A percentile compares a stretch with the other conserved stretches of the same genome.
Evolutionary conservation across 2,888 invertebrate genomes (phyloP).

Genomic region (Apamea epomidion): DNA sequence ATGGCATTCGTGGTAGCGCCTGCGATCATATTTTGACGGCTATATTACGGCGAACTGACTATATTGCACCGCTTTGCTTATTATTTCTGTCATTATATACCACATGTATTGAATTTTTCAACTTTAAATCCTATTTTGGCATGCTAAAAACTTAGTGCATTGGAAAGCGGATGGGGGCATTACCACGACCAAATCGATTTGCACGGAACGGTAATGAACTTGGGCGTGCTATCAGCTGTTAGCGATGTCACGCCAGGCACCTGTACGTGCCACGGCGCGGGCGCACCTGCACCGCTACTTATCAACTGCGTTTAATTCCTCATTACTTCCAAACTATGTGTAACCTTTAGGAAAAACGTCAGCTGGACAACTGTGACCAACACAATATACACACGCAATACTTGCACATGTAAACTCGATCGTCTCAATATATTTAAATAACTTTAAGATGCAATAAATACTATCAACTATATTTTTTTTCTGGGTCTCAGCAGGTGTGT

Average conservation of each 20-base stretch:
- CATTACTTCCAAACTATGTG: conserved; percentile 61
- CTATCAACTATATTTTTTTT: not conserved
- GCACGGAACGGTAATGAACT: conserved; percentile 88
- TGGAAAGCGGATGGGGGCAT: conserved; percentile 81
- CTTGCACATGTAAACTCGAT: not conserved
- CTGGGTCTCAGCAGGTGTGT: not conserved
- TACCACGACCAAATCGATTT: conserved; percentile 85
- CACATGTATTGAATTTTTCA: conserved; percentile 13
- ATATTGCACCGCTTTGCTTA: conserved; percentile 7
- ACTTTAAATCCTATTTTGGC: conserved; percentile 31
- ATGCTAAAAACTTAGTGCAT: conserved; percentile 76
- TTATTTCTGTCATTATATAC: not conserved
- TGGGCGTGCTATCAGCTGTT: conserved; percentile 87
- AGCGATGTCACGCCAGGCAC: conserved; percentile 75
- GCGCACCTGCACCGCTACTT: conserved; percentile 70
- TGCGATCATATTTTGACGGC: conserved; percentile 46
- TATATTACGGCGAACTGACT: conserved; percentile 7
- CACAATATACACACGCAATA: conserved; percentile 6
- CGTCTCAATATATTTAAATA: conserved; percentile 1
- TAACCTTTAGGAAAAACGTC: conserved; percentile 71
- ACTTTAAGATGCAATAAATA: not conserved
- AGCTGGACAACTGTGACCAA: conserved; percentile 60
- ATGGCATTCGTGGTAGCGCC: conserved; percentile 62
- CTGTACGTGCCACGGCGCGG: conserved; percentile 65
- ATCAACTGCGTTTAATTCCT: conserved; percentile 67